Evolutionary conservation across 2,797 vertebrate species (phyloP), one percentile per base, ranked within the genome.

Genomic region (Harpagifer antarcticus): DNA sequence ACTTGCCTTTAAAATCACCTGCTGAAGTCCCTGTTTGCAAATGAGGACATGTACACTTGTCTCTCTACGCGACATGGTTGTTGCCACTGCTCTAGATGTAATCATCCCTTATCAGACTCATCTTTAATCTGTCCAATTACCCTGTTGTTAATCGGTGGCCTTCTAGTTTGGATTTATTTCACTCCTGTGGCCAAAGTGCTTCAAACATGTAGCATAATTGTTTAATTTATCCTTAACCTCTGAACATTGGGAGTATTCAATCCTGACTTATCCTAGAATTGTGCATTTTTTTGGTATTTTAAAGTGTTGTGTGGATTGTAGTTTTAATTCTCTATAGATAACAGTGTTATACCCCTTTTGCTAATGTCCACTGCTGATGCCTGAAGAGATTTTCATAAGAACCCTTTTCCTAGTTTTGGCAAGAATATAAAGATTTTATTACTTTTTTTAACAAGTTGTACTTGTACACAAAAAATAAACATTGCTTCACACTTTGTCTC

Each of bases 391-490:
- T 23, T 74, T 73, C 9, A 67, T 68, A 44, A 73, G 50, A 72
- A 27, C 15, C 31, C 43, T 68, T 53, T 55, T 77, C 57, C 78
- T 77, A 67, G 55, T 81, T 87, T 90, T 68, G 78, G 56, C 67
- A 83, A 76, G 53, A 86, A 85, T 37, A 53, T 49, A 56, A 62
- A 62, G 8, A 50, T 92, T 94, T 95, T 95, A 92, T 89, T 5
- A 5, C 90, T 88, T 61, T 79, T 94, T 94, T 92, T 90, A 89
- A 83, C 45, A 87, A 78, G 72, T 87, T 92, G 80, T 92, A 92
- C 86, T 88, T 91, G 86, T 89, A 86, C 85, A 91, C 90, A 87
- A 72, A 91, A 88, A 94, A 93, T 94, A 94, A 94, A 95, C 89
- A 82, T 91, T 90, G 82, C 84, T 92, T 93, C 91, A 91, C 91